Percentiles rank a stretch among this genome's conserved stretches.
Conservation (phyloP, 2,797 vertebrate species). For the Huso huso region DNA sequence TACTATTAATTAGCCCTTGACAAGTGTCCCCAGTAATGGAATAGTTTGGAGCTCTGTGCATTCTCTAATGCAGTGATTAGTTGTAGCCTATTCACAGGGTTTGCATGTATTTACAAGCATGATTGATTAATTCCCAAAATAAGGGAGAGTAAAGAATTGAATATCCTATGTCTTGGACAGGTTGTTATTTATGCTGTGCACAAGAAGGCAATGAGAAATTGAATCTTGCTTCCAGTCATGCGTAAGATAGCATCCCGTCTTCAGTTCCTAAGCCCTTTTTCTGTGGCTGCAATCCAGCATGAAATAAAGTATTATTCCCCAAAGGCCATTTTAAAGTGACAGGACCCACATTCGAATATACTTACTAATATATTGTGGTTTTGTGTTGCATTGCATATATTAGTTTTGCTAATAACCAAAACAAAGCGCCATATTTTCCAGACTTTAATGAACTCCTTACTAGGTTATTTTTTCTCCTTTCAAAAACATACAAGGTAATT, state of each 20-base stretch:
- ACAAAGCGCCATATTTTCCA: too few relatives aligned
- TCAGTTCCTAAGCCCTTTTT: slow-evolving; percentile 4
- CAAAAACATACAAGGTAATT: too few relatives aligned
- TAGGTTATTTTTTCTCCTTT: too few relatives aligned
- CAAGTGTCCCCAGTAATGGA: slow-evolving; percentile 18
- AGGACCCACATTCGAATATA: too few relatives aligned
- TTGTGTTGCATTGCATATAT: too few relatives aligned
- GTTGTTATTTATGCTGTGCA: slow-evolving; percentile 18
- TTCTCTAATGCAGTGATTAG: slow-evolving; percentile 18
- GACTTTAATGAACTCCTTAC: too few relatives aligned
- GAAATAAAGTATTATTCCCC: not conserved
- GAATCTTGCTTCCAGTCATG: slow-evolving; percentile 14
- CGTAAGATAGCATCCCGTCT: slow-evolving; percentile 3
- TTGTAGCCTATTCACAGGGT: slow-evolving; percentile 8
- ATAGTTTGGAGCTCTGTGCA: slow-evolving; percentile 9
- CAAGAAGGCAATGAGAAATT: slow-evolving; percentile 12
- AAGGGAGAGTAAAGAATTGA: slow-evolving; percentile 18
- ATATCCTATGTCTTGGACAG: slow-evolving; percentile 22
- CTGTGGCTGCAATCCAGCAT: not conserved
- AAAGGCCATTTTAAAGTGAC: not conserved
- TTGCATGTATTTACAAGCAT: slow-evolving; percentile 17
- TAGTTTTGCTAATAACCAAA: too few relatives aligned
- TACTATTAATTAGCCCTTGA: slow-evolving; percentile 22
- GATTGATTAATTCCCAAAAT: slow-evolving; percentile 20
- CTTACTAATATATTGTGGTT: too few relatives aligned